Percentiles rank a stretch among this genome's conserved stretches.
These are phyloP conservation scores for Bombus superbus DNA, from an alignment of 1,140 invertebrate species.

Conservation along the genomic window DNA sequence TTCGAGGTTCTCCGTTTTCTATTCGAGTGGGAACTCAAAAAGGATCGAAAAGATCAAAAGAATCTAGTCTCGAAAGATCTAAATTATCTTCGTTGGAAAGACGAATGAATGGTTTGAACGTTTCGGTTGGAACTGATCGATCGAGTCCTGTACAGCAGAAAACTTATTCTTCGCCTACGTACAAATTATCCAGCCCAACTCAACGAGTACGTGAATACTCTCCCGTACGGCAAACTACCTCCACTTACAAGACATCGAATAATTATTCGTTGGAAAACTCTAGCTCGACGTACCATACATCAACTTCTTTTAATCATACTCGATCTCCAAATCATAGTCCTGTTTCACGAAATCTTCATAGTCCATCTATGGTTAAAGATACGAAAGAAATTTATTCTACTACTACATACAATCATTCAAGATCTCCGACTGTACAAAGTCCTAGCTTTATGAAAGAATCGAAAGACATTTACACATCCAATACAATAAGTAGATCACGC, in stretches of 20 bases:
- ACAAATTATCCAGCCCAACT: slow-evolving; percentile 75
- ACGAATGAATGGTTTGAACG: slow-evolving; percentile 78
- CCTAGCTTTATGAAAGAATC: slow-evolving; percentile 77
- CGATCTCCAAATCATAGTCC: slow-evolving; percentile 68
- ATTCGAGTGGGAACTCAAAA: slow-evolving; percentile 89
- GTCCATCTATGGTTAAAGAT: slow-evolving; percentile 78
- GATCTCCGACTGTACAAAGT: slow-evolving; percentile 75
- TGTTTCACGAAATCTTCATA: slow-evolving; percentile 69
- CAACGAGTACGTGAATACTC: slow-evolving; percentile 71
- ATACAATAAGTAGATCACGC: slow-evolving; percentile 69
- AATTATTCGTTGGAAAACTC: slow-evolving; percentile 73
- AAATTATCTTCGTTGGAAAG: slow-evolving; percentile 76
- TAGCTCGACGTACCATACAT: slow-evolving; percentile 64
- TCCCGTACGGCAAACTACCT: slow-evolving; percentile 60
- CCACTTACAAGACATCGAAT: slow-evolving; percentile 70
- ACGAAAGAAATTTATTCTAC: slow-evolving; percentile 77
- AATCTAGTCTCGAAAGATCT: slow-evolving; percentile 74
- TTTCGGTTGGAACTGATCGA: slow-evolving; percentile 60
- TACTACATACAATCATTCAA: slow-evolving; percentile 73
- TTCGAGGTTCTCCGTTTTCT: slow-evolving; percentile 94
- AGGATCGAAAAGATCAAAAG: slow-evolving; percentile 81
- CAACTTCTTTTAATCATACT: slow-evolving; percentile 68
- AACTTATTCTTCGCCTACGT: slow-evolving; percentile 71
- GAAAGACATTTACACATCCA: slow-evolving; percentile 75
- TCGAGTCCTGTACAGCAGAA: slow-evolving; percentile 71